Conservation (phyloP, 2,797 vertebrate genomes). For the Florisuga fusca region DNA sequence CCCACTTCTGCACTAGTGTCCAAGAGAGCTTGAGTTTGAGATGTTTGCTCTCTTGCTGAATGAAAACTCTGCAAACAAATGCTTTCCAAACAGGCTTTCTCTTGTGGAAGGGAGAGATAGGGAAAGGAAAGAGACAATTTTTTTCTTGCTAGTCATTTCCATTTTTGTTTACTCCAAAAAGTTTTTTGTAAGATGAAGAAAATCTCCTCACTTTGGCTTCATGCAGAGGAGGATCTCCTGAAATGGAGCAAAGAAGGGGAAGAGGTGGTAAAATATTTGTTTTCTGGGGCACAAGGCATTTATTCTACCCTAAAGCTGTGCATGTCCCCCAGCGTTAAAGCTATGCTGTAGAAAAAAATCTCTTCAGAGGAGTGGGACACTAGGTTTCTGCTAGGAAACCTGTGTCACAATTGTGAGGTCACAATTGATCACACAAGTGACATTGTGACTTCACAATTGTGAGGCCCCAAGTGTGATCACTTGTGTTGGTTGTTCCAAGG, state of each 20-base stretch:
- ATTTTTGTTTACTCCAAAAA: not conserved
- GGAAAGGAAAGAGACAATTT: not conserved
- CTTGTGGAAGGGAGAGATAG: not conserved
- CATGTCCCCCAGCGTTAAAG: not conserved
- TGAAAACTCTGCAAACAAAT: not conserved
- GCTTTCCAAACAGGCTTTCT: not conserved
- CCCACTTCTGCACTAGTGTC: not conserved
- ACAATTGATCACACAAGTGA: too few relatives aligned
- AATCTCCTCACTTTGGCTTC: not conserved
- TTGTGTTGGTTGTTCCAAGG: not conserved
- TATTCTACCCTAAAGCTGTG: not conserved
- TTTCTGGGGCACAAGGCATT: not conserved
- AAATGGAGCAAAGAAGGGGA: not conserved
- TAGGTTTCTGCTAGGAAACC: not conserved
- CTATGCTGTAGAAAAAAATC: not conserved
- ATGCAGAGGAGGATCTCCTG: not conserved
- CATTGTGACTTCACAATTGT: too few relatives aligned
- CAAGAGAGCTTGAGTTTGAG: not conserved
- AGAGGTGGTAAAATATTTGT: not conserved
- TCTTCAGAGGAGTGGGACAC: not conserved
- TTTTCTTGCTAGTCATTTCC: not conserved
- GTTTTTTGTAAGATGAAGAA: not conserved
- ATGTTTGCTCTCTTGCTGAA: not conserved
- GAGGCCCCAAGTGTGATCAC: too few relatives aligned
- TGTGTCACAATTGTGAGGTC: too few relatives aligned